Evolutionary conservation across 2,888 invertebrate species (phyloP).

Genomic region (Nemapogon koenigi): DNA sequence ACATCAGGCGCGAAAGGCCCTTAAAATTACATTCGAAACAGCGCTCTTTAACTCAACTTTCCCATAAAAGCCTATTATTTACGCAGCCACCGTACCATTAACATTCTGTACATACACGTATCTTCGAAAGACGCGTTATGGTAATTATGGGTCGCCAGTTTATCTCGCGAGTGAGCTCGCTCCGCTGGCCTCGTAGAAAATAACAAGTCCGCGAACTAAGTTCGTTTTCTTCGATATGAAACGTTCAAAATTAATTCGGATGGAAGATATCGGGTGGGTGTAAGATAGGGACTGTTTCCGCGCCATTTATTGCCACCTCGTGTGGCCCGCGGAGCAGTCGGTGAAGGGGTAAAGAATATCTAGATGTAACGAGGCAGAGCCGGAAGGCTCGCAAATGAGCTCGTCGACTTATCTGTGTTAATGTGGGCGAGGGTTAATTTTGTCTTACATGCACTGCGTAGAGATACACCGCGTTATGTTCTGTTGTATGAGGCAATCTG

Average conservation of each 20-base stretch:
- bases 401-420: conserved; percentile 62
- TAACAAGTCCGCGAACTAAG: conserved; percentile 60
- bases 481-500: too few species aligned
- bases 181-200: conserved; percentile 55
- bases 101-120: conserved; percentile 64
- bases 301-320: conserved; percentile 63
- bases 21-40: conserved; percentile 64
- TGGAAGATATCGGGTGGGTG: conserved; percentile 58
- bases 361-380: conserved; percentile 61
- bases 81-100: conserved; percentile 62
- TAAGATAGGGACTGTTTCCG: conserved; percentile 57
- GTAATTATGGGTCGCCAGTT: conserved; percentile 65
- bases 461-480: conserved; percentile 45
- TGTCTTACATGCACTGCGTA: conserved; percentile 62
- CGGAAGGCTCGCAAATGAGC: conserved; percentile 66
- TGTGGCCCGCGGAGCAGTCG: conserved; percentile 52
- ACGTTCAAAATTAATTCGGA: conserved; percentile 62
- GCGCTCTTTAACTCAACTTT: conserved; percentile 59
- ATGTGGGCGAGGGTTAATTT: conserved; percentile 64
- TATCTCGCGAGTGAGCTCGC: conserved; percentile 58
- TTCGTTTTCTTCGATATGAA: conserved; percentile 37
- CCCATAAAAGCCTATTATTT: conserved; percentile 65
- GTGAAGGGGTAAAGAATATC: conserved; percentile 65
- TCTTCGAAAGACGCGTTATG: conserved; percentile 63
- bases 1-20: conserved; percentile 49